Evolutionary conservation across 92 coral and sea anemone genomes (phyloP).

Genomic region (Diadumene lineata): DNA sequence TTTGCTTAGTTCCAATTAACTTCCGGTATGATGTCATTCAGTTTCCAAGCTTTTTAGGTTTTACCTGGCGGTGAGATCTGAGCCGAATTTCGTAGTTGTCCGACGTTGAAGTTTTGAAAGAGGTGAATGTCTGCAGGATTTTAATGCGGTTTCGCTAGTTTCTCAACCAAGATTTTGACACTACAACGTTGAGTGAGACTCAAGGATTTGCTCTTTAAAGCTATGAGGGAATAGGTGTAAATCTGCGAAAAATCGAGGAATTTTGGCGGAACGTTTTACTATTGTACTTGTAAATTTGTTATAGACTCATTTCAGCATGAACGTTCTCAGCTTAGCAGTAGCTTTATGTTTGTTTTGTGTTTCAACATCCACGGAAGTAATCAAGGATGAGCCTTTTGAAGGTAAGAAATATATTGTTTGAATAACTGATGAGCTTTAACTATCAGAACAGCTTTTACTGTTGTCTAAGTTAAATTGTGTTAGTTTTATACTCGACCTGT

Average conservation of each 20-base stretch:
- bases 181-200: neutral
- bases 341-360: neutral
- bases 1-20: too few species aligned
- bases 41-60: neutral
- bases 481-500: too few species aligned
- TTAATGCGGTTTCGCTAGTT: neutral
- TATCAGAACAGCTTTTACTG: too few species aligned
- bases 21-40: slow-evolving; percentile 5
- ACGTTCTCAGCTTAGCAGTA: neutral
- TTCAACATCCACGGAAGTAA: neutral
- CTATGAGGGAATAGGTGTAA: slow-evolving; percentile 4
- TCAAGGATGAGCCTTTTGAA: neutral
- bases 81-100: neutral
- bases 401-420: neutral
- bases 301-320: slow-evolving; percentile 14
- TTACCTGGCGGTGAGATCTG: neutral
- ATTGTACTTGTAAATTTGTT: too few species aligned
- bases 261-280: slow-evolving; percentile 9
- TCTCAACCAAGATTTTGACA: neutral
- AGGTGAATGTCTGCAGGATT: neutral
- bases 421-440: neutral
- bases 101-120: slow-evolving; percentile 4
- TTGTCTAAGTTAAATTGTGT: too few species aligned
- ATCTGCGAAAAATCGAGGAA: neutral
- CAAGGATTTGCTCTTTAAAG: neutral